These are phyloP conservation scores for Ascidia mentula DNA, from an alignment of 23 tunicate genomes.

Conservation along the genomic window DNA sequence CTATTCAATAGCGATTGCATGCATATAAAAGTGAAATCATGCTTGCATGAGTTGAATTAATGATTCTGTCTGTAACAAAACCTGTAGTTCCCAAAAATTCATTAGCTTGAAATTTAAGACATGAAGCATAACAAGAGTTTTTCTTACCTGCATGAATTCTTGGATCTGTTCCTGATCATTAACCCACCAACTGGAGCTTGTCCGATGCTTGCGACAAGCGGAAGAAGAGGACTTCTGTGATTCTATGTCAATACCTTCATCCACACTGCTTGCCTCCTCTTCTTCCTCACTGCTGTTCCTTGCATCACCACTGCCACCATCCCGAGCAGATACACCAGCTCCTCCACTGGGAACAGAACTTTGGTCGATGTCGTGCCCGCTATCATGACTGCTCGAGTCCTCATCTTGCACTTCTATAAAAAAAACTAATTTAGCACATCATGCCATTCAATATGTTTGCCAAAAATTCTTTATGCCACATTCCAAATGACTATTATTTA, in stretches of 20 bases:
- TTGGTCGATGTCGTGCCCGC: conserved; percentile 76
- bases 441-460: no score
- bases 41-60: no score
- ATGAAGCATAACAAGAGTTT: no score
- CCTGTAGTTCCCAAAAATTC: no score
- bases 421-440: no score
- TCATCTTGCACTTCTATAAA: no score
- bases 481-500: no score
- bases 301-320: background rate
- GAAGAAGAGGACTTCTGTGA: conserved; percentile 33
- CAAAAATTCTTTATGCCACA: no score
- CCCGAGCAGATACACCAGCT: conserved; percentile 13
- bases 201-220: conserved; percentile 1
- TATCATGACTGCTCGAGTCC: conserved; percentile 84
- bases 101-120: no score
- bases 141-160: conserved; percentile 24
- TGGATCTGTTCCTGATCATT: conserved; percentile 26
- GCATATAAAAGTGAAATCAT: no score
- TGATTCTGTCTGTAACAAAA: no score
- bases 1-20: no score
- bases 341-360: conserved; percentile 3
- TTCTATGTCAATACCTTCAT: conserved; percentile 85
- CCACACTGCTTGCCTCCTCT: conserved; percentile 71
- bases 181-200: conserved; percentile 28
- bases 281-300: conserved; percentile 32